Base-by-base conservation (phyloP, 2,888 invertebrate genomes). In the Acleris emargana region DNA sequence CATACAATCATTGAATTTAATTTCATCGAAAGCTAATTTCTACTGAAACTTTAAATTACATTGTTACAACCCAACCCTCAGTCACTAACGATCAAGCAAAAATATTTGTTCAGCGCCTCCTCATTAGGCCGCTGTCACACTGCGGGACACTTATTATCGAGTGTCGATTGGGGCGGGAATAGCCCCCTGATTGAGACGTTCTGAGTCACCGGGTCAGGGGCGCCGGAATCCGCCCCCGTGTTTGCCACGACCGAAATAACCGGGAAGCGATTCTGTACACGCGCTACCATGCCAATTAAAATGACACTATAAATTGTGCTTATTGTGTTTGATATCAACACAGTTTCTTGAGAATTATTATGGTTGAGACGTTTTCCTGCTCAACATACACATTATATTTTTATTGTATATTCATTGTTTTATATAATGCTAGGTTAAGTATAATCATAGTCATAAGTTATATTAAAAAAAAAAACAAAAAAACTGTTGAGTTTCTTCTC, bases 141-240 rank as follows among this genome's bases (percentile, higher is more conserved):
- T 67, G 68, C 22, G 43, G 20, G 52, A 53, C 74, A 70, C 76
- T 79, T 73, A 78, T 80, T 78, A 78, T 76, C 77, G 77, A 68
- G 72, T 75, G 76, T 74, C 76, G 75, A 76, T 78, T 71, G 70
- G 70, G 62, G 67, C 57, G 61, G 64, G 57, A 59, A 55, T 45
- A 42, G 68, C 71, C 66, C 68, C 76, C 75, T 78, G 84, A 88
- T 89, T 86, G 88, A 89, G 88, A 82, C 81, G 81, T 83, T 76
- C 75, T 76, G 80, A 87, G 89, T 87, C 87, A 89, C 86, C 79
- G 77, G 89, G 89, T 90, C 89, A 89, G 84, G 87, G 87, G 86
- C 79, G 78, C 58, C 42, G 59, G 81, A 82, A 81, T 81, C 83
- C 84, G 78, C 86, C 86, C 83, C 80, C 73, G 79, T 75, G 71